Base-by-base conservation (phyloP, 2,888 invertebrate genomes). In the Euspilapteryx auroguttella region DNA sequence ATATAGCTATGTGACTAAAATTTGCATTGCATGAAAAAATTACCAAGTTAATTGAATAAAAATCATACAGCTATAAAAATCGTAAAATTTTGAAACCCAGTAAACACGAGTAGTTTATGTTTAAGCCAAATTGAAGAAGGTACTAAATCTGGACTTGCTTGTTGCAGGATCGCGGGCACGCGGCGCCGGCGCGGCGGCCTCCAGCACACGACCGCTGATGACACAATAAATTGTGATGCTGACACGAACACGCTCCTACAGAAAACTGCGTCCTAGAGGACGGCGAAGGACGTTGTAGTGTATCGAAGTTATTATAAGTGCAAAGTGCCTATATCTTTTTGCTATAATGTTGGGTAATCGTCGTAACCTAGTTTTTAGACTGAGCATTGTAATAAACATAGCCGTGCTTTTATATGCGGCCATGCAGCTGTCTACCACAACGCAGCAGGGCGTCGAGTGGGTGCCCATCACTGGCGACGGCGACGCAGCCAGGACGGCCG, bases 331-430 rank as follows among this genome's bases (percentile, higher is more conserved):
- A 56, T 53, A 47, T 37, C 40, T 8, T 38, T 45, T 32, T 45
- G 38, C 43, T 49, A 62, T 44, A 42, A 73, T 73, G 69, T 47
- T 71, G 59, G 59, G 54, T 37, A 71, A 65, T 42, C 64, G 66
- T 36, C 81, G 86, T 40, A 87, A 86, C 63, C 82, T 86, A 78
- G 73, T 86, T 62, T 79, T 87, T 55, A 79, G 85, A 44, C 82
- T 86, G 57, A 87, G 86, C 64, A 84, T 87, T 46, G 79, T 87
- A 34, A 80, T 86, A 41, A 87, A 87, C 54, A 78, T 87, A 37
- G 85, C 82, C 40, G 84, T 86, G 30, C 61, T 87, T 32, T 58
- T 87, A 35, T 87, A 87, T 58, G 82, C 85, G 38, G 85, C 86
- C 45, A 79, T 85, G 52, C 85, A 86, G 47, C 57, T 65, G 32